These are phyloP conservation scores for Catagonus wagneri DNA, from an alignment of 2,113 vertebrate genomes.

Conservation along the genomic window DNA sequence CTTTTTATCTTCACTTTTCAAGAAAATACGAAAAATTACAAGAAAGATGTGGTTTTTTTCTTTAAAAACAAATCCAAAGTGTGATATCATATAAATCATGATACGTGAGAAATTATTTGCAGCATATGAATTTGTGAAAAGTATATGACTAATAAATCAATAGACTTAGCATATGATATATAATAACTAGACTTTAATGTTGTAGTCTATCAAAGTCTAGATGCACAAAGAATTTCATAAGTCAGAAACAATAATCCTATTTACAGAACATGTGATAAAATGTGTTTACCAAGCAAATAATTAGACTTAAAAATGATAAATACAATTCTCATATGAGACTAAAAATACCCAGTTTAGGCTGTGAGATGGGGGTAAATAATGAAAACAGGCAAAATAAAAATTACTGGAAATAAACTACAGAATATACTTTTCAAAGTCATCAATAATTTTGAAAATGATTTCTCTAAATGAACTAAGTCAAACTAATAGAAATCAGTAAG, in stretches of 20 bases:
- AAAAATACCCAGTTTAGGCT: not conserved
- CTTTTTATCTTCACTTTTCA: constrained; percentile 36
- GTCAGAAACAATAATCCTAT: constrained; percentile 2
- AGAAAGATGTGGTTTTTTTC: constrained; percentile 49
- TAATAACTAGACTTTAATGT: not conserved
- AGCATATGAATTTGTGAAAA: not conserved
- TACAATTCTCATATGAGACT: not conserved
- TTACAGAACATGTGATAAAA: not conserved
- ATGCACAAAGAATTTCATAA: not conserved
- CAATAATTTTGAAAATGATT: not conserved
- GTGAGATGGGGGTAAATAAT: not conserved
- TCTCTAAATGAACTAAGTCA: not conserved
- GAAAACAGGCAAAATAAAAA: not conserved
- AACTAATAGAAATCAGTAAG: not conserved
- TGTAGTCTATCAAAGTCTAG: not conserved
- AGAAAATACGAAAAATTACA: constrained; percentile 58
- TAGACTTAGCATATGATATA: not conserved
- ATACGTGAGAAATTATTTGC: constrained; percentile 47
- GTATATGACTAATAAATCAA: constrained; percentile 24
- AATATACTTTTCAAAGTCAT: not conserved
- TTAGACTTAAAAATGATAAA: not conserved
- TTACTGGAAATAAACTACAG: not conserved
- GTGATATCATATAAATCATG: constrained; percentile 16
- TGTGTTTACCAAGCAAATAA: not conserved
- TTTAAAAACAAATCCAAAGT: constrained; percentile 50